Evolutionary conservation across 2,113 vertebrate genomes (phyloP), one percentile per base, ranked within the genome.

Genomic region (Microcebus griseorufus): DNA sequence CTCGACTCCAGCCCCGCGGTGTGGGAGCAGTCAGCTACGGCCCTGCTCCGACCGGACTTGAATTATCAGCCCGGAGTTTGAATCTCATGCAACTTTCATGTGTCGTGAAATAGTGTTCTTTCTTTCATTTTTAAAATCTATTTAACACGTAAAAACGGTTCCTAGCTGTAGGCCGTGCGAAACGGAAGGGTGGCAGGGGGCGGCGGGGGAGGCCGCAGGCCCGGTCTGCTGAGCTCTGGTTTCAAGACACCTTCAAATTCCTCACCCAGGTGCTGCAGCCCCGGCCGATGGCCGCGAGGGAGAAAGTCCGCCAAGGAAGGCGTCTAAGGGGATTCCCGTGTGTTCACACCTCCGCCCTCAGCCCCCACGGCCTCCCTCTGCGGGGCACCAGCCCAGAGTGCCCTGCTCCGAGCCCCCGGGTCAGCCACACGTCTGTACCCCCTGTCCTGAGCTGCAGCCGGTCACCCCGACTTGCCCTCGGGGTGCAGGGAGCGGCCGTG

Each of bases 21-120:
- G 5, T 72, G 39, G 29, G n/a, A 11, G 12, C 13, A 8, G 29
- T 3, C 0, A 9, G 14, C 58, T 7, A 12, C 16, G n/a, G n/a
- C 37, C 73, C 22, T 6, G 20, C 10, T 12, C 48, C 1, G 0
- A 37, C 20, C 2, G 12, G 2, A 25, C 20, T 29, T 0, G 7
- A 5, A 3, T 25, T 9, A 2, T 2, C 11, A 0, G 51, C 55
- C 34, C 8, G 62, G 37, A 79, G 37, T 23, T 20, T 37, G 64
- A 23, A 5, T 29, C 55, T 53, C 9, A 1, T 17, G 2, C 18
- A n/a, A 27, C 22, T 45, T 48, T 23, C 37, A 32, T 4, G 45
- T 53, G 12, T 32, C 14, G 34, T 11, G 32, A 48, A 72, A 17
- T 72, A 39, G 5, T 27, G 20, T 32, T 51, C 23, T 12, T 64